Percentiles rank a stretch among this genome's conserved stretches.
Conservation (phyloP, 2,113 vertebrate species). For the Phaetusa simplex region DNA sequence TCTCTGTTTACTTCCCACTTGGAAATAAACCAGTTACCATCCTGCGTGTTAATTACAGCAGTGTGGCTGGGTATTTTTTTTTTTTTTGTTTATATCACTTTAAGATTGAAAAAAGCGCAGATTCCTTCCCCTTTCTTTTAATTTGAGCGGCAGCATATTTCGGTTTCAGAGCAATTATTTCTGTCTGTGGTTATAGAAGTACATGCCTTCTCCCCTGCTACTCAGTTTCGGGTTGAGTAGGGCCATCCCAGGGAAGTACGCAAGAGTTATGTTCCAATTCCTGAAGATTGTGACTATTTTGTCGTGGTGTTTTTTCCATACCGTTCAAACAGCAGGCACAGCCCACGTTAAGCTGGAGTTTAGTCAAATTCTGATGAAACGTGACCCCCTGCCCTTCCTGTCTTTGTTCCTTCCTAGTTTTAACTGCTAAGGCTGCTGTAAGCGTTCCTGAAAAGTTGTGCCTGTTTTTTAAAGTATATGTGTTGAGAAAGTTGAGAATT, state of each 20-base stretch:
- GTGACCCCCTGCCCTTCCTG: slow-evolving; percentile 72
- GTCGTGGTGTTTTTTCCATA: slow-evolving; percentile 7
- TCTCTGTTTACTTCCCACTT: background rate
- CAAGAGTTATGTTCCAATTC: background rate
- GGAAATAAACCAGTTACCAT: background rate
- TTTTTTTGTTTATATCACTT: background rate
- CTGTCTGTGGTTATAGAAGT: background rate
- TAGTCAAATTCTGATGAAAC: slow-evolving; percentile 50
- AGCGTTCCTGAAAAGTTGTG: slow-evolving; percentile 73
- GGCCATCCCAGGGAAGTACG: background rate
- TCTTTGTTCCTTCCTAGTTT: slow-evolving; percentile 72
- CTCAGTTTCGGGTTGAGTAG: fast-evolving
- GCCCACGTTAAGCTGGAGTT: slow-evolving; percentile 18
- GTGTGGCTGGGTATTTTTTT: background rate
- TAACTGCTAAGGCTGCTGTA: slow-evolving; percentile 49
- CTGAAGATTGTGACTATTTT: background rate
- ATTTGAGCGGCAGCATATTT: background rate
- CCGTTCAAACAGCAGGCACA: slow-evolving; percentile 29
- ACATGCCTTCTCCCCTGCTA: background rate
- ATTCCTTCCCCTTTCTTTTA: background rate
- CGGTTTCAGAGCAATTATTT: background rate
- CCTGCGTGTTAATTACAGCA: background rate
- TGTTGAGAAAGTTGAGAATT: background rate
- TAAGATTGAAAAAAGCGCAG: background rate
- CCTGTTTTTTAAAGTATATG: slow-evolving; percentile 6